Evolutionary conservation across 2,888 invertebrate species (phyloP).

Genomic region (Ochropacha duplaris): DNA sequence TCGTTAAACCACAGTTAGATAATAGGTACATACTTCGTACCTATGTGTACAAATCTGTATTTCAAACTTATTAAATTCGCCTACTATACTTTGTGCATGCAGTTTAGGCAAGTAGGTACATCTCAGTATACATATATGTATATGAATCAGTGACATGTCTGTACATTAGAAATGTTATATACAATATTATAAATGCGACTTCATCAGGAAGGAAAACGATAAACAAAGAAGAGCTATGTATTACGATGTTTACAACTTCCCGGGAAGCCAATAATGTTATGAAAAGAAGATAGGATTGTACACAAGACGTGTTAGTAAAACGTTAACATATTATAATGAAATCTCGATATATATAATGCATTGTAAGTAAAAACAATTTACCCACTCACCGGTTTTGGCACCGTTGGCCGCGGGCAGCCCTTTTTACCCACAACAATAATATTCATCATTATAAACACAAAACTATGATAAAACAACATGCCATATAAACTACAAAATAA

Average conservation of each 20-base stretch:
- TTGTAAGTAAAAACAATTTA: constrained; percentile 57
- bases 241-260: background rate
- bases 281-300: background rate
- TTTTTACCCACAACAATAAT: constrained; percentile 72
- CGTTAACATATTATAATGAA: constrained; percentile 49
- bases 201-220: too few species aligned
- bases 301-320: constrained; percentile 41
- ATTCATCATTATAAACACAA: constrained; percentile 51
- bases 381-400: constrained; percentile 74
- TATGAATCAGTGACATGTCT: too few species aligned
- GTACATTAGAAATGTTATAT: too few species aligned
- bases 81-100: background rate
- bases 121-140: too few species aligned
- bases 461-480: constrained; percentile 28
- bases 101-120: background rate
- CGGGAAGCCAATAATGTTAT: background rate
- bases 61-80: background rate
- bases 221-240: background rate
- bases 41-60: background rate
- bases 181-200: too few species aligned
- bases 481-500: constrained; percentile 16
- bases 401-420: constrained; percentile 65
- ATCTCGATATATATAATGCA: constrained; percentile 43
- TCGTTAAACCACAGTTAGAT: background rate
- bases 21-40: background rate